Conservation (phyloP, 2,113 vertebrate species). For the Arenaria interpres region DNA sequence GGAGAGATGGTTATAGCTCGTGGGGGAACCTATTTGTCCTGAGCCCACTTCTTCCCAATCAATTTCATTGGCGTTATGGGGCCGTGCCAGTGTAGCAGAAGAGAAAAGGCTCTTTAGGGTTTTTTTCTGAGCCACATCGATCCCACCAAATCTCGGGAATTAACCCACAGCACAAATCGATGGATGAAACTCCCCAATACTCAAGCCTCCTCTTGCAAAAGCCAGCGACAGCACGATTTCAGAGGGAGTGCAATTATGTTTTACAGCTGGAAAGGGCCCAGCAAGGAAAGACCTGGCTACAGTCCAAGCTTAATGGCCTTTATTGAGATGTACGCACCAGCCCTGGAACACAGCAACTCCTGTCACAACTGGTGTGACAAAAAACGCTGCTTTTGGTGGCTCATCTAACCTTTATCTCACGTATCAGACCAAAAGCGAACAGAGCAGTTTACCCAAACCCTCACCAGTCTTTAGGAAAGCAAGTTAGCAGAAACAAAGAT, state of each 20-base stretch:
- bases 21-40: neutral
- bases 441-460: neutral
- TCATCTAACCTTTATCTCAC: neutral
- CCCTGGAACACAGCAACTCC: neutral
- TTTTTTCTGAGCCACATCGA: neutral
- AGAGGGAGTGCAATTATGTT: neutral
- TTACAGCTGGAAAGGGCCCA: neutral
- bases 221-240: neutral
- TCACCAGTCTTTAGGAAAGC: neutral
- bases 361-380: neutral
- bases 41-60: conserved; percentile 3
- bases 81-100: neutral
- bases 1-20: neutral
- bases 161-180: neutral
- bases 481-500: neutral
- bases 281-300: neutral
- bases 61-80: neutral
- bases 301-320: neutral
- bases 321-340: neutral
- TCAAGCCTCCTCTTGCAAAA: neutral
- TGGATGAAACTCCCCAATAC: neutral
- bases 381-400: neutral
- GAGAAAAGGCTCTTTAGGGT: neutral
- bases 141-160: neutral
- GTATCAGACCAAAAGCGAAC: fast-evolving